Percentiles rank a stretch among this genome's conserved stretches.
Evolutionary conservation across 2,797 vertebrate species (phyloP).

Genomic region (Rhinoraja longicauda): DNA sequence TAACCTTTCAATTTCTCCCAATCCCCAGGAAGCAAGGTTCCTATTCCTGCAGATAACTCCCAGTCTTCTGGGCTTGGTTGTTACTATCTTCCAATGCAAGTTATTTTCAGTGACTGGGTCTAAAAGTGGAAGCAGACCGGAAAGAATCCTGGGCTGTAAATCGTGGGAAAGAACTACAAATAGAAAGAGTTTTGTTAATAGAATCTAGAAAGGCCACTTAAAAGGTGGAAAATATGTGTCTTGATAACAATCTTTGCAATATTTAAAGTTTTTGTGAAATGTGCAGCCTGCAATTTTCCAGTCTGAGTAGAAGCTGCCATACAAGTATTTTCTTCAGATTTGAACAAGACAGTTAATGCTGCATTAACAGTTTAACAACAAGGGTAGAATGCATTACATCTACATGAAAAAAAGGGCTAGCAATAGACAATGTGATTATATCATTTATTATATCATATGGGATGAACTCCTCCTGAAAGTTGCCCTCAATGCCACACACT

Average conservation of each 20-base stretch:
- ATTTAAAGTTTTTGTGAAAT: not conserved
- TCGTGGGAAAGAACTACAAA: conserved; percentile 31
- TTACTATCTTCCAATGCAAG: not conserved
- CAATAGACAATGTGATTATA: not conserved
- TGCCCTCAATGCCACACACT: too few species aligned
- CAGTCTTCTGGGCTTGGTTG: not conserved
- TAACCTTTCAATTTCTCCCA: not conserved
- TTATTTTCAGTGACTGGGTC: not conserved
- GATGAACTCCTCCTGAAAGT: too few species aligned
- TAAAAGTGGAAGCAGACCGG: conserved; percentile 23
- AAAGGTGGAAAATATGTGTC: conserved; percentile 26
- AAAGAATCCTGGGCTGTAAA: not conserved
- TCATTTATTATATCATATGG: not conserved
- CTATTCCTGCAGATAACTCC: conserved; percentile 1
- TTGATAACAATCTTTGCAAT: not conserved
- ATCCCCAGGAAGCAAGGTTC: not conserved
- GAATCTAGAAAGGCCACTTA: not conserved
- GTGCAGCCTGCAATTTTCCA: not conserved
- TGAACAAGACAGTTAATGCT: not conserved
- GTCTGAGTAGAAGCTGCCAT: not conserved
- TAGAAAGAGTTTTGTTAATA: conserved; percentile 15
- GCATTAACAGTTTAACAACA: not conserved
- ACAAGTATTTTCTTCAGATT: not conserved
- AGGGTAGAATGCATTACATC: too few species aligned
- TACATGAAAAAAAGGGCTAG: not conserved